Evolutionary conservation across 2,797 vertebrate genomes (phyloP).

Genomic region (Protosalanx chinensis): DNA sequence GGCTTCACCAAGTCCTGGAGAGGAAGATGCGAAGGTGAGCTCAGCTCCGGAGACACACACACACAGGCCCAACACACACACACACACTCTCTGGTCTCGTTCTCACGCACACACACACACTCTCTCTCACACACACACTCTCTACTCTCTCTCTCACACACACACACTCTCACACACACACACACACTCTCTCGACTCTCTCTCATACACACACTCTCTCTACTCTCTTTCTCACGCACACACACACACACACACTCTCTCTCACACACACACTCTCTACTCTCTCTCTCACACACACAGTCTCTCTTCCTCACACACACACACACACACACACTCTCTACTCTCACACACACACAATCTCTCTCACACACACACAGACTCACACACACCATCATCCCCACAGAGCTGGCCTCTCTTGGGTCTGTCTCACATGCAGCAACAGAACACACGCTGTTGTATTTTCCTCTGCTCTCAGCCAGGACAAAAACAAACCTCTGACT

Average conservation of each 20-base stretch:
- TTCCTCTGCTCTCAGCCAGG: conserved; percentile 52
- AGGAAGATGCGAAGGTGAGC: conserved; percentile 85
- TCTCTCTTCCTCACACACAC: neutral
- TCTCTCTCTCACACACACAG: neutral
- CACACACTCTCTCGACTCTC: no score
- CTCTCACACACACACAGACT: conserved; percentile 14
- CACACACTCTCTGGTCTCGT: no score
- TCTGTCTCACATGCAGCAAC: conserved; percentile 46
- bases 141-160: no score
- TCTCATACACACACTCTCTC: conserved; percentile 10
- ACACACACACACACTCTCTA: neutral
- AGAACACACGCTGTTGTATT: conserved; percentile 52
- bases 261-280: neutral
- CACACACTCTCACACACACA: neutral
- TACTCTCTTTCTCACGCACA: no score
- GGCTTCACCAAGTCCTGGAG: conserved; percentile 79
- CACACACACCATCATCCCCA: conserved; percentile 23
- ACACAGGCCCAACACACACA: neutral
- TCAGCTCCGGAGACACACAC: neutral
- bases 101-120: neutral
- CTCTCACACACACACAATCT: conserved; percentile 8
- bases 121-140: conserved; percentile 15
- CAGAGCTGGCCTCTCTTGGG: conserved; percentile 41
- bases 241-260: conserved; percentile 4
- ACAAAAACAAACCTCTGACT: conserved; percentile 38